A percentile compares a stretch with the other conserved stretches of the same genome.
phyloP scores from a whole-genome alignment of 53 echinoderm and acorn worm genomes.

The Arbacia lixula region DNA sequence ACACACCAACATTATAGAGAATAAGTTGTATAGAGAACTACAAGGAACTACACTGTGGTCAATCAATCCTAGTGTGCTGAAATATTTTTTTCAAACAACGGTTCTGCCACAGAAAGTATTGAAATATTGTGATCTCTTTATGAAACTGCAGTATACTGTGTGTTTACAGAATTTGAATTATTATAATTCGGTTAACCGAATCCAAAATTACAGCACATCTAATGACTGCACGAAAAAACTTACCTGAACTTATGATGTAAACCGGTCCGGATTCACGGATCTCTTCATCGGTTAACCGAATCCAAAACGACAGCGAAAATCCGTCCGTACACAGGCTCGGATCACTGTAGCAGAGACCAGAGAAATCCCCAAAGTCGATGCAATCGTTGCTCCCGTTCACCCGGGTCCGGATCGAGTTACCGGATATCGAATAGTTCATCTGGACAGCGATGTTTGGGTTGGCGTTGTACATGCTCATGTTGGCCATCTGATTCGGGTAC shows the following conservation, averaged over 20 bases:
- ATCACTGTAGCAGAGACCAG: constrained; percentile 72
- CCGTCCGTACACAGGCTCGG: constrained; percentile 70
- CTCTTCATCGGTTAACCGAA: constrained; percentile 75
- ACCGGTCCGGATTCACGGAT: constrained; percentile 72
- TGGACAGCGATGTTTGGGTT: constrained; percentile 55
- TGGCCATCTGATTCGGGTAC: constrained; percentile 79
- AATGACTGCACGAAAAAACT: too few relatives aligned
- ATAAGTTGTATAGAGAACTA: too few relatives aligned
- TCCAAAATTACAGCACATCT: too few relatives aligned
- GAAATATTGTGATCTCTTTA: too few relatives aligned
- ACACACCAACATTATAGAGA: too few relatives aligned
- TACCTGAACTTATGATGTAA: constrained; percentile 83
- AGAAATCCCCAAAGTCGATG: constrained; percentile 79
- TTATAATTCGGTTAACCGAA: too few relatives aligned
- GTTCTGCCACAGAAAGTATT: too few relatives aligned
- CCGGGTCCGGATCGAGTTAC: constrained; percentile 63
- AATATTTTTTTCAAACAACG: too few relatives aligned
- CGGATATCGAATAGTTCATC: constrained; percentile 65
- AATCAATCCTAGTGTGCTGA: too few relatives aligned
- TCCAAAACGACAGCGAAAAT: constrained; percentile 71
- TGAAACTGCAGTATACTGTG: too few relatives aligned
- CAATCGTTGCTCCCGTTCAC: constrained; percentile 77
- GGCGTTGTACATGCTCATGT: constrained; percentile 66
- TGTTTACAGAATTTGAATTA: too few relatives aligned
- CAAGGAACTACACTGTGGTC: too few relatives aligned